Evolutionary conservation across 2,113 vertebrate species (phyloP).

Genomic region (Menura novaehollandiae): DNA sequence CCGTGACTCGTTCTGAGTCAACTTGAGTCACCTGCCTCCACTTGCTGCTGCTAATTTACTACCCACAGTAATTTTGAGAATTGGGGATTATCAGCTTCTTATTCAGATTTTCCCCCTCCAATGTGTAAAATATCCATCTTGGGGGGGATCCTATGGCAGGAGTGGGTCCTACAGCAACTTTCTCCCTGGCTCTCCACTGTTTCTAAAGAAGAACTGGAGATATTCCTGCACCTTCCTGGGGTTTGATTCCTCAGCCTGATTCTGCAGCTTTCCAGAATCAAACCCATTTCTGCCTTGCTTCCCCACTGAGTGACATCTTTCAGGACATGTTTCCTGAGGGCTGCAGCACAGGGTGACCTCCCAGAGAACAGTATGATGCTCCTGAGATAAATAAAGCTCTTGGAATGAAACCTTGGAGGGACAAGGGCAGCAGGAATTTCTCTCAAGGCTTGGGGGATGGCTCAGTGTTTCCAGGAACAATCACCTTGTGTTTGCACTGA

Average conservation of each 20-base stretch:
- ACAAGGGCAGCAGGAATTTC: not conserved
- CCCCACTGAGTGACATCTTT: not conserved
- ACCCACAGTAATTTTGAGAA: not conserved
- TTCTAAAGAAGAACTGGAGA: not conserved
- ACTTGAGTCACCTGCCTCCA: not conserved
- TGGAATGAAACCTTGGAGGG: not conserved
- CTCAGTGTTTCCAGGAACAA: not conserved
- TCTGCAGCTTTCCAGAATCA: not conserved
- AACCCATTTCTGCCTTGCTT: not conserved
- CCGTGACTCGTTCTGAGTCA: not conserved
- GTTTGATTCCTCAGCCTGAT: not conserved
- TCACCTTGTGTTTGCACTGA: not conserved
- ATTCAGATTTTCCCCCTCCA: not conserved
- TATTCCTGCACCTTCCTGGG: not conserved
- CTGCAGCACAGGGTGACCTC: not conserved
- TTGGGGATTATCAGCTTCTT: not conserved
- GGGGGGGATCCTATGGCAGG: not conserved
- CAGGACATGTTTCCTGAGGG: not conserved
- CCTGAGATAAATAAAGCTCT: not conserved
- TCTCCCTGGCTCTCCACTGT: not conserved
- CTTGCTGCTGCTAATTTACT: not conserved
- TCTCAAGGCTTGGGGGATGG: not conserved
- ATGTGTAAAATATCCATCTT: not conserved
- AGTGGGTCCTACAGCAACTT: not conserved
- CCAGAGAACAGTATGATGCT: not conserved